Conservation (phyloP, 2,888 invertebrate genomes). For the Bhutanitis thaidina region DNA sequence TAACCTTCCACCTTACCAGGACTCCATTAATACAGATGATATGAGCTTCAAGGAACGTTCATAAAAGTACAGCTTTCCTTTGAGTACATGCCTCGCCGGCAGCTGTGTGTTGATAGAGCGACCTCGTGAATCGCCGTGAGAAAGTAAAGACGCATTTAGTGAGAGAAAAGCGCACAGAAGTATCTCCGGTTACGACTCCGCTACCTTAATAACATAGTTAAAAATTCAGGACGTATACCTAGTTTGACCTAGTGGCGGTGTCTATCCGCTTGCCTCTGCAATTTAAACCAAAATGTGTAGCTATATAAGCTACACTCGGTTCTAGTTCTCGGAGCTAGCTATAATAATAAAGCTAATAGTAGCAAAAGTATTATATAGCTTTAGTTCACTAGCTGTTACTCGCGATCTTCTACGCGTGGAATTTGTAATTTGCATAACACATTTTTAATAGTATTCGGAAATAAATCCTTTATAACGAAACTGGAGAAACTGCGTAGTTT, state of each 20-base stretch:
- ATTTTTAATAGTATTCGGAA: no score
- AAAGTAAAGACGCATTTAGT: conserved; percentile 73
- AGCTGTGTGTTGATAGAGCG: conserved; percentile 47
- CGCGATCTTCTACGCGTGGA: no score
- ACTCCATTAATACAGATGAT: conserved; percentile 9
- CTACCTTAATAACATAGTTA: conserved; percentile 65
- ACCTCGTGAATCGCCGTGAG: conserved; percentile 49
- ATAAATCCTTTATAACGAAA: no score
- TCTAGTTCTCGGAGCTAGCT: no score
- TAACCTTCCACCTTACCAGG: neutral
- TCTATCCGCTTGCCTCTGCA: conserved; percentile 19
- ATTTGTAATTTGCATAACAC: no score
- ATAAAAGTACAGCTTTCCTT: conserved; percentile 29
- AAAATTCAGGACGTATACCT: conserved; percentile 67
- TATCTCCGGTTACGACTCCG: conserved; percentile 37
- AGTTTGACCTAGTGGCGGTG: conserved; percentile 55
- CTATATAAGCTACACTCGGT: no score
- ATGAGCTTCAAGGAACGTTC: conserved; percentile 10
- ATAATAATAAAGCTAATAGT: no score
- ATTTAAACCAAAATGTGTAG: no score
- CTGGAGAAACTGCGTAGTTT: no score
- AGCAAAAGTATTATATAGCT: no score
- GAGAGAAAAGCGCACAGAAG: conserved; percentile 62
- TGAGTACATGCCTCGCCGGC: conserved; percentile 36
- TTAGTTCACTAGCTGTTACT: no score